A percentile compares a stretch with the other conserved stretches of the same genome.
Conservation (phyloP, 2,797 vertebrate species). For the Semotilus atromaculatus region DNA sequence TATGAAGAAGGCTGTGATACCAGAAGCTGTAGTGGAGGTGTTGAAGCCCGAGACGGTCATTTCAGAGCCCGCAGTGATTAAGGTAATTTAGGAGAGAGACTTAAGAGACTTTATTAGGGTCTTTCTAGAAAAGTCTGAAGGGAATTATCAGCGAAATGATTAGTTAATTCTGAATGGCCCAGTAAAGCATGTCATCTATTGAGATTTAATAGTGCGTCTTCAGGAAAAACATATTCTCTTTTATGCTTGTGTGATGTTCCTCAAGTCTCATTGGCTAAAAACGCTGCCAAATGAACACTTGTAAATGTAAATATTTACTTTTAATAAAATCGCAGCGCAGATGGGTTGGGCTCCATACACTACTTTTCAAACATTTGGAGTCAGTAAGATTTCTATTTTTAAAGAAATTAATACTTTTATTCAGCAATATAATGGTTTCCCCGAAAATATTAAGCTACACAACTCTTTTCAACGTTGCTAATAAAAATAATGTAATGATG, state of each 20-base stretch:
- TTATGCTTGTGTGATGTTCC: neutral
- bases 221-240: neutral
- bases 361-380: neutral
- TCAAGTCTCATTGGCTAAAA: neutral
- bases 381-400: too few relatives aligned
- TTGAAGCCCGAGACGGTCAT: slow-evolving; percentile 83
- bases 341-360: neutral
- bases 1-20: slow-evolving; percentile 91
- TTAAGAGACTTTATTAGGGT: too few relatives aligned
- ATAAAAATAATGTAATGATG: neutral
- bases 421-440: neutral
- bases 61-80: slow-evolving; percentile 84
- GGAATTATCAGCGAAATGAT: neutral
- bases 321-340: neutral
- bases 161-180: neutral
- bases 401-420: too few relatives aligned
- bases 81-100: slow-evolving; percentile 84
- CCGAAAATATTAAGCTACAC: neutral
- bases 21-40: slow-evolving; percentile 88
- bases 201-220: neutral
- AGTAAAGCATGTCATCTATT: neutral
- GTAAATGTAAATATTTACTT: neutral
- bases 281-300: neutral
- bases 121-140: neutral
- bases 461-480: neutral